Conservation (phyloP, 2,113 vertebrate genomes). For the Chaenocephalus aceratus region DNA sequence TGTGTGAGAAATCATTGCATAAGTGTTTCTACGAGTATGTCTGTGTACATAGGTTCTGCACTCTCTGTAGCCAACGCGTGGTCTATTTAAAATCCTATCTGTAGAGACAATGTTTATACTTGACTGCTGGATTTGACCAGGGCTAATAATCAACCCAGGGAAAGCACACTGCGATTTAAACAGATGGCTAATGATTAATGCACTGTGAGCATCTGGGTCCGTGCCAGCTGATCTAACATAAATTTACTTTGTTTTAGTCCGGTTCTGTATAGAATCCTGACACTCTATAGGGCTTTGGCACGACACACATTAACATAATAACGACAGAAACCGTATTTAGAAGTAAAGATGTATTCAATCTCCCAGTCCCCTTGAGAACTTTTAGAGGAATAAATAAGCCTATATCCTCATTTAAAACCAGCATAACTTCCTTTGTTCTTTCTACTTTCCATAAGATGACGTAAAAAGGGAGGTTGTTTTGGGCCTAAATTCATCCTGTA, state of each 20-base stretch:
- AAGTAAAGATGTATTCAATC: not conserved
- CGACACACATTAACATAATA: not conserved
- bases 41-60: not conserved
- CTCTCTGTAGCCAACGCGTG: not conserved
- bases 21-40: not conserved
- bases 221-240: slow-evolving; percentile 36
- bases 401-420: not conserved
- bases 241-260: not conserved
- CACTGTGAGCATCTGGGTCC: slow-evolving; percentile 25
- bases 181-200: slow-evolving; percentile 74
- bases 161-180: slow-evolving; percentile 55
- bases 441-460: not conserved
- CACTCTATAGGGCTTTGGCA: not conserved
- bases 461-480: not conserved
- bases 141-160: slow-evolving; percentile 67
- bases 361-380: not conserved
- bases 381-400: not conserved
- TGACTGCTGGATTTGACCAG: slow-evolving; percentile 31
- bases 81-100: slow-evolving; percentile 3
- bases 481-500: not conserved
- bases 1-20: not conserved
- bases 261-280: not conserved
- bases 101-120: slow-evolving; percentile 31
- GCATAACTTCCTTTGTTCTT: not conserved
- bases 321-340: not conserved